A percentile compares a stretch with the other conserved stretches of the same genome.
Conservation (phyloP, 2,113 vertebrate species). For the Antigone vipio region DNA sequence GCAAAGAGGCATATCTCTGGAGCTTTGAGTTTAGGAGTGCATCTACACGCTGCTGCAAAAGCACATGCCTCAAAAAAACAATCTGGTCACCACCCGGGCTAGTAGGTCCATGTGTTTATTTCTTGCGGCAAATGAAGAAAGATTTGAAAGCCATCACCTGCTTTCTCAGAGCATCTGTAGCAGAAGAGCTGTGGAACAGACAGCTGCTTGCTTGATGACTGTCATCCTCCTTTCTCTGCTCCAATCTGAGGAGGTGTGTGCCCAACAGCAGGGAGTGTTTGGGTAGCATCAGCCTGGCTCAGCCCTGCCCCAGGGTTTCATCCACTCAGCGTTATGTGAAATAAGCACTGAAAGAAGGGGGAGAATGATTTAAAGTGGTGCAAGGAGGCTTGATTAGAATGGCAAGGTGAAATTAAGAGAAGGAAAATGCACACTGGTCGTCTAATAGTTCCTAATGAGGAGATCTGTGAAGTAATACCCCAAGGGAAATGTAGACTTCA, state of each 20-base stretch:
- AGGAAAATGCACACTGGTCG: neutral
- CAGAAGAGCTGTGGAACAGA: neutral
- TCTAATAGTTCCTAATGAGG: neutral
- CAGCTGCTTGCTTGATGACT: neutral
- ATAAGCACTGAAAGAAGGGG: neutral
- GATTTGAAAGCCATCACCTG: neutral
- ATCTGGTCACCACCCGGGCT: neutral
- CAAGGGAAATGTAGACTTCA: neutral
- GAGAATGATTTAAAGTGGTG: neutral
- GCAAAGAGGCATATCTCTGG: constrained; percentile 66
- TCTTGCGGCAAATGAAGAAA: neutral
- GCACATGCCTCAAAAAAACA: constrained; percentile 8
- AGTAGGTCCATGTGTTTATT: neutral
- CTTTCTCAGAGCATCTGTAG: neutral
- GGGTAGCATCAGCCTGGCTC: neutral
- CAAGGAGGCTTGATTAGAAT: neutral
- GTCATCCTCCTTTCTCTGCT: neutral
- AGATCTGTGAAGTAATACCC: neutral
- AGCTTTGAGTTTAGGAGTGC: constrained; percentile 56
- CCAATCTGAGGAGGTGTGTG: accelerated
- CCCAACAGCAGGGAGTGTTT: neutral
- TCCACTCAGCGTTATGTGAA: neutral
- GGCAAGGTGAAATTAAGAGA: neutral
- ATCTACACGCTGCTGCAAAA: constrained; percentile 31
- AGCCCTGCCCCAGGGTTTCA: neutral